These are phyloP conservation scores for Drosophila austrosaltans DNA, from an alignment of 2,888 invertebrate species.

Conservation along the genomic window DNA sequence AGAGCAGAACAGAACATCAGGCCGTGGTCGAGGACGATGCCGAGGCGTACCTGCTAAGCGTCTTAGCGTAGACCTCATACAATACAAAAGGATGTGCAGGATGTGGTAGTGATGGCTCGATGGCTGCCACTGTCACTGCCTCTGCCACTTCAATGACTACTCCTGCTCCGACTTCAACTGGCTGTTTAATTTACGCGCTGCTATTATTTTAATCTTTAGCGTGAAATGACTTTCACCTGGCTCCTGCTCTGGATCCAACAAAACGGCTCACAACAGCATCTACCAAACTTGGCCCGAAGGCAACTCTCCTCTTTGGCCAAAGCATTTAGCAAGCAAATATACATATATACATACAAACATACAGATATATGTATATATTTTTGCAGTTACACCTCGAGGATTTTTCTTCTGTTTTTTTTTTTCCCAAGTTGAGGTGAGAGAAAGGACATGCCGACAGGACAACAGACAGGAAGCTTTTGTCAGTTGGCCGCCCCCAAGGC, in stretches of 20 bases:
- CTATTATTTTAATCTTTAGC: conserved; percentile 81
- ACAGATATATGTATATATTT: conserved; percentile 16
- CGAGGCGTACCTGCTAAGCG: conserved; percentile 64
- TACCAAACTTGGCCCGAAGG: conserved; percentile 17
- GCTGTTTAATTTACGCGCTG: conserved; percentile 79
- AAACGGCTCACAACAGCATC: conserved; percentile 1
- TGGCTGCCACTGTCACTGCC: conserved; percentile 48
- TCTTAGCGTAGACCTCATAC: conserved; percentile 60
- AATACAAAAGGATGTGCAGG: conserved; percentile 31
- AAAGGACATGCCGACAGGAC: conserved; percentile 46
- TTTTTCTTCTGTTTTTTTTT: conserved; percentile 11
- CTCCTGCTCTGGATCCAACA: conserved; percentile 63
- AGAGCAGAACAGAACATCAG: conserved; percentile 16
- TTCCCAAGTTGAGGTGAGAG: conserved; percentile 25
- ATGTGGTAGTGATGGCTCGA: conserved; percentile 39
- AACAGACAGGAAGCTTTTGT: conserved; percentile 55
- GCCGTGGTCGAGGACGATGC: conserved; percentile 5
- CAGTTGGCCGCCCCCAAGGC: conserved; percentile 53
- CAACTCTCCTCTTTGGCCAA: conserved; percentile 37
- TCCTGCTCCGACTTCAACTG: conserved; percentile 40
- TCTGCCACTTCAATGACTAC: conserved; percentile 55
- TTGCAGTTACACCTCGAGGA: conserved; percentile 7
- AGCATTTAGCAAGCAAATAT: conserved; percentile 68
- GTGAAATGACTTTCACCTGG: conserved; percentile 80
- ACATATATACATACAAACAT: conserved; percentile 16